Percentiles rank a stretch among this genome's conserved stretches.
Conservation (phyloP, 2,888 invertebrate species). For the Drosophila algonquin region DNA sequence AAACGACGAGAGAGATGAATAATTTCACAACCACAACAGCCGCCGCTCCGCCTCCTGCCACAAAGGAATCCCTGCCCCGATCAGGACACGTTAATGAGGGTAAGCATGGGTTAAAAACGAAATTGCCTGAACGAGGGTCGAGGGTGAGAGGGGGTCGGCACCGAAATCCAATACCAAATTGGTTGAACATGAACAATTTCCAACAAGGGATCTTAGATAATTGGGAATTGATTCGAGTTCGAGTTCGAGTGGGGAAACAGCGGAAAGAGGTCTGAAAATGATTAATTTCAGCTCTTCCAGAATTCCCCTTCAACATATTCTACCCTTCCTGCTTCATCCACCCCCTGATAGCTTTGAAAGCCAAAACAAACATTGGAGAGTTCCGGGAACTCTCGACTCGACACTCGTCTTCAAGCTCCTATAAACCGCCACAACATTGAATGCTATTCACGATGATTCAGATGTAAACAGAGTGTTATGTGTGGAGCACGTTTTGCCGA, state of each 20-base stretch:
- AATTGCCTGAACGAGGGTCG: background rate
- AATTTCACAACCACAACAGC: constrained; percentile 83
- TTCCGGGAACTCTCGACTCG: constrained; percentile 30
- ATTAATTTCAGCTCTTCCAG: constrained; percentile 24
- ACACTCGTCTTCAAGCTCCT: constrained; percentile 6
- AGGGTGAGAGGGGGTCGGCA: background rate
- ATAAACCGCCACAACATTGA: constrained; percentile 15
- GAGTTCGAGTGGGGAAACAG: constrained; percentile 21
- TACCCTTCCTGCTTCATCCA: background rate
- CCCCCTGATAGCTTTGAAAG: constrained; percentile 4
- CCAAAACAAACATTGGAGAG: constrained; percentile 30
- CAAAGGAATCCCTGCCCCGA: constrained; percentile 86
- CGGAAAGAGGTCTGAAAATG: constrained; percentile 14
- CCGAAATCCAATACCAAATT: constrained; percentile 28
- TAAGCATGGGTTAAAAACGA: constrained; percentile 46
- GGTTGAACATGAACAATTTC: constrained; percentile 49
- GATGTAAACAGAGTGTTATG: constrained; percentile 25
- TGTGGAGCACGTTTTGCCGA: constrained; percentile 10
- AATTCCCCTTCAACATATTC: constrained; percentile 6
- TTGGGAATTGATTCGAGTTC: constrained; percentile 48
- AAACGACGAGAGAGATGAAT: constrained; percentile 67
- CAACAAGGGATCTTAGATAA: constrained; percentile 34
- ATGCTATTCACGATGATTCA: constrained; percentile 26
- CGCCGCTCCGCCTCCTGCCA: constrained; percentile 70
- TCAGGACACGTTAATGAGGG: constrained; percentile 87